Evolutionary conservation across 2,113 vertebrate species (phyloP).

Genomic region (Phalacrocorax pelagicus): DNA sequence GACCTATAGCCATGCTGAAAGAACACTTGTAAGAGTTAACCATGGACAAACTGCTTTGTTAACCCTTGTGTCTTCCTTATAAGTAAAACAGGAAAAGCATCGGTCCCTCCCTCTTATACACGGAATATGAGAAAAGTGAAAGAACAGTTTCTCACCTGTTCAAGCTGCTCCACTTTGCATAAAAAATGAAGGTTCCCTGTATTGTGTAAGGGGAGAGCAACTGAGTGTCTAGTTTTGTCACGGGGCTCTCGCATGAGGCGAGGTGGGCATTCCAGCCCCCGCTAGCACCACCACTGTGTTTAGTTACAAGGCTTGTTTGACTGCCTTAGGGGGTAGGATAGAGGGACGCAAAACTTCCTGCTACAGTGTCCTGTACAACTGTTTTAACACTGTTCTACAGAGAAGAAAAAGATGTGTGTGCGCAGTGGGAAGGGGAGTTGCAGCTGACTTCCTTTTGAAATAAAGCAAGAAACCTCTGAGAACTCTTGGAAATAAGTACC

Average conservation of each 20-base stretch:
- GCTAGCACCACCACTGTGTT: not conserved
- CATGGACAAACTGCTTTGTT: not conserved
- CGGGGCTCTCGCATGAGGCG: not conserved
- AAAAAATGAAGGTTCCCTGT: not conserved
- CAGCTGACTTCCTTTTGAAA: not conserved
- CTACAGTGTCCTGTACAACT: not conserved
- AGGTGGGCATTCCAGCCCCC: not conserved
- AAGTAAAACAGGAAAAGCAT: not conserved
- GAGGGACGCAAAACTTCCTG: not conserved
- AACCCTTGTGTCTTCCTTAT: not conserved
- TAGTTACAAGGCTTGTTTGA: not conserved
- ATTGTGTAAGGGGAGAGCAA: not conserved
- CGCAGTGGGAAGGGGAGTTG: not conserved
- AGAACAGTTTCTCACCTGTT: not conserved
- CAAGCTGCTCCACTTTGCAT: not conserved
- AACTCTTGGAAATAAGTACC: not conserved
- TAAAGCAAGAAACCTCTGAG: not conserved
- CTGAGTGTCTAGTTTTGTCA: accelerated
- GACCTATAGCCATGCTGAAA: not conserved
- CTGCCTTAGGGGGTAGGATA: not conserved
- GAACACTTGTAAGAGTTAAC: not conserved
- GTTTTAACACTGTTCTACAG: not conserved
- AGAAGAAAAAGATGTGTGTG: too few species aligned
- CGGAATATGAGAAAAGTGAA: not conserved
- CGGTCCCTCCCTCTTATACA: not conserved